Base-by-base conservation (phyloP, 2,113 vertebrate genomes). In the Fregata magnificens region DNA sequence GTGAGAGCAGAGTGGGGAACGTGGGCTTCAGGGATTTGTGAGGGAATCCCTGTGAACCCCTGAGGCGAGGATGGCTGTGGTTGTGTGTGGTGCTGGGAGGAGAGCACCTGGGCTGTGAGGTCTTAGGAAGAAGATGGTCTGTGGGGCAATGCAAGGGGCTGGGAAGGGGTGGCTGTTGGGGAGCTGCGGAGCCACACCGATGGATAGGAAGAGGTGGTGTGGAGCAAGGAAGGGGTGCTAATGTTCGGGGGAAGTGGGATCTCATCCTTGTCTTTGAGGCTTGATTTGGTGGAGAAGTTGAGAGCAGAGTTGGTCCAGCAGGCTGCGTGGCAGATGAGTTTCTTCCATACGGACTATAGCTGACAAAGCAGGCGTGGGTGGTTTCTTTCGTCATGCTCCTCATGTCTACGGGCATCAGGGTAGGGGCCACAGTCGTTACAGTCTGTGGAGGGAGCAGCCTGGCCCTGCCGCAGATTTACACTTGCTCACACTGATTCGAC, bases 1-100 rank as follows among this genome's bases (percentile, higher is more conserved):
- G 15, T 53, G 71, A 73, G 47, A 70, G 40, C 58, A 56, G 26
- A 40, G 40, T 0, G 0, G 24, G 50, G 32, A 85, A 31, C 0
- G 0, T 49, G 55, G n/a, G n/a, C 47, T 82, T 66, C 58, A n/a
- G 67, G 40, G 34, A 15, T 72, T n/a, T 80, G 32, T 59, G 44
- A 24, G 36, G 38, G 8, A n/a, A 59, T 63, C 21, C 16, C 32
- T 3, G 0, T 31, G 34, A 65, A n/a, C 21, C 28, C 78, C 26
- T 61, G 45, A 89, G 69, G 44, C 5, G 40, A 74, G 52, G 24
- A 36, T 3, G 3, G 22, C 63, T 53, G 49, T 58, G 38, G 22
- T 17, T 50, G 32, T 79, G 21, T 29, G 44, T 81, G 71, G 8
- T 81, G 20, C 26, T 61, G 45, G 28, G 18, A 81, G 45, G 34